Evolutionary conservation across 2,888 invertebrate genomes (phyloP).

Genomic region (Acanthococcus lagerstroemiae): DNA sequence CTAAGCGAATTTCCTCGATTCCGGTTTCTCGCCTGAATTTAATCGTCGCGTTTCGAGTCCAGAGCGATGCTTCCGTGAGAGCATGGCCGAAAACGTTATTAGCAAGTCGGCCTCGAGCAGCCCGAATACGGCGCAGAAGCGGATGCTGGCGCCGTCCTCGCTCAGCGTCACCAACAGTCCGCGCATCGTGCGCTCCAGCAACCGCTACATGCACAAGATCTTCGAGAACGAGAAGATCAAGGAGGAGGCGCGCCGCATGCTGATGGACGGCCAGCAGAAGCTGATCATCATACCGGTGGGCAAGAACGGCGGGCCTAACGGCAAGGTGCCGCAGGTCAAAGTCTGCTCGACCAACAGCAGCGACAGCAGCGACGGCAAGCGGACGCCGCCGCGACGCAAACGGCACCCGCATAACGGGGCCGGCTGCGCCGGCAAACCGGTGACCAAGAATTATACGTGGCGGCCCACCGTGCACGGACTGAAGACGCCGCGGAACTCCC

Average conservation of each 20-base stretch:
- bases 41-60: no score
- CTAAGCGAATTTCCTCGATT: no score
- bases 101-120: constrained; percentile 25
- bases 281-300: constrained; percentile 33
- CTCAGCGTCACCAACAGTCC: constrained; percentile 18
- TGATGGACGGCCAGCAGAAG: constrained; percentile 32
- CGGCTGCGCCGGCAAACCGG: not conserved
- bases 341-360: constrained; percentile 31
- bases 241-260: constrained; percentile 18
- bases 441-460: constrained; percentile 1
- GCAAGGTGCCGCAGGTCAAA: constrained; percentile 2
- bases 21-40: no score
- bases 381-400: constrained; percentile 30
- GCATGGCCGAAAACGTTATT: not conserved
- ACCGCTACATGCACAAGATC: constrained; percentile 1
- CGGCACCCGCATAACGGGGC: not conserved
- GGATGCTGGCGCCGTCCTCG: constrained; percentile 8
- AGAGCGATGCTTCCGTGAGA: not conserved
- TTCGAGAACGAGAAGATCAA: constrained; percentile 25
- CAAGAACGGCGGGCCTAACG: constrained; percentile 17
- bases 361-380: constrained; percentile 34
- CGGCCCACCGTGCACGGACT: not conserved
- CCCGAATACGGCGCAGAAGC: constrained; percentile 17
- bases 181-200: not conserved
- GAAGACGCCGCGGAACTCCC: constrained; percentile 23